phyloP scores from a whole-genome alignment of 2,797 vertebrate genomes.

The Hipposideros larvatus region DNA sequence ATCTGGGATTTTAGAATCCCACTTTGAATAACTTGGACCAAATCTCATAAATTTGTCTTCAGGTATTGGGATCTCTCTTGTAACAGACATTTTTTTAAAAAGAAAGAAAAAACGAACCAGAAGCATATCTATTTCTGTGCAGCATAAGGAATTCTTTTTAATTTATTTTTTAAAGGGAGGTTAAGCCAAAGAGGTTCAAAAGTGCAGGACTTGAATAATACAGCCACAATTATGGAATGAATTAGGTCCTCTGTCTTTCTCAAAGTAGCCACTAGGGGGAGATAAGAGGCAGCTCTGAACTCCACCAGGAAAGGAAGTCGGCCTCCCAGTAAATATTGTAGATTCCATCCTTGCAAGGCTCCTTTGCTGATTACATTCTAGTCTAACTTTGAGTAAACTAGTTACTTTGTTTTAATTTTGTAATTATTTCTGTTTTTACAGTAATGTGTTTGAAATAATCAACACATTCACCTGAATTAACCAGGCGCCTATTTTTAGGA shows the following conservation, averaged over 20 bases:
- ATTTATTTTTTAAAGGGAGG: neutral
- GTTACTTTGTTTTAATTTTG: neutral
- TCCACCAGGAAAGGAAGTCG: neutral
- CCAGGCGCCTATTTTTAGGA: slow-evolving; percentile 86
- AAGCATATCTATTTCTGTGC: neutral
- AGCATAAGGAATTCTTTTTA: neutral
- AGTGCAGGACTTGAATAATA: neutral
- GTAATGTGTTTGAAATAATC: neutral
- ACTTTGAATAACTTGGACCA: slow-evolving; percentile 18
- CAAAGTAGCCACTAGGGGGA: slow-evolving; percentile 27
- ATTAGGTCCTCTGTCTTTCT: neutral
- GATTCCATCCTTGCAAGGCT: neutral
- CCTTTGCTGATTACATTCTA: neutral
- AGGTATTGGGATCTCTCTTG: neutral
- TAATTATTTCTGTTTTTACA: neutral
- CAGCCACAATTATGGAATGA: too few species aligned
- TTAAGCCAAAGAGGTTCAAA: neutral
- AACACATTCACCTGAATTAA: slow-evolving; percentile 27
- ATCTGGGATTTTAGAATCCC: slow-evolving; percentile 44
- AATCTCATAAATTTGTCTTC: neutral
- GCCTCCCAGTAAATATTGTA: neutral
- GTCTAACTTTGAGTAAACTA: neutral
- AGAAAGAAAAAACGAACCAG: neutral
- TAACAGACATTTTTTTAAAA: neutral
- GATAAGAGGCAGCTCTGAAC: neutral